Evolutionary conservation across 1,140 invertebrate genomes (phyloP).

Genomic region (Argopecten irradians): DNA sequence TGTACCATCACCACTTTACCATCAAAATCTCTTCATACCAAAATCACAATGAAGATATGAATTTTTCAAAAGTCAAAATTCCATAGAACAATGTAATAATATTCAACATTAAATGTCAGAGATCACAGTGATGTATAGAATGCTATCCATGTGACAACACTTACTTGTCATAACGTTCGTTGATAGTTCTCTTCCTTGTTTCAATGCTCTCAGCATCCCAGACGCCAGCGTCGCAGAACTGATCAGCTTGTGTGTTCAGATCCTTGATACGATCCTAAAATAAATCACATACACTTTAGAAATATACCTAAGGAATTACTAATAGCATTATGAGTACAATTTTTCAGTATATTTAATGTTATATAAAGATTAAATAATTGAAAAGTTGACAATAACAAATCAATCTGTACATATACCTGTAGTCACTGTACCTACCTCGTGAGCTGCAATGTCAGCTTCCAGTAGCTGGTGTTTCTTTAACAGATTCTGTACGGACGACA

Average conservation of each 20-base stretch:
- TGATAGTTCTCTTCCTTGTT: conserved; percentile 75
- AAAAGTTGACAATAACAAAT: neutral
- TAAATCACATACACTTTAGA: neutral
- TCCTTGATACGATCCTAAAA: conserved; percentile 93
- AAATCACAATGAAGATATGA: too few relatives aligned
- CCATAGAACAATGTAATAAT: too few relatives aligned
- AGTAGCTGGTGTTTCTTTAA: conserved; percentile 99
- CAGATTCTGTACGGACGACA: conserved; percentile 98
- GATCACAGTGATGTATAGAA: too few relatives aligned
- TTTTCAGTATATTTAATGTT: neutral
- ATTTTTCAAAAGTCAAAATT: too few relatives aligned
- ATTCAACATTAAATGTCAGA: too few relatives aligned
- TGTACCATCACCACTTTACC: neutral
- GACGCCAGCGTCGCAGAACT: conserved; percentile 76
- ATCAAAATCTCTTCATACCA: neutral
- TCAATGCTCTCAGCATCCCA: conserved; percentile 76
- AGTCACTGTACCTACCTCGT: conserved; percentile 63
- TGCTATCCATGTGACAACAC: neutral
- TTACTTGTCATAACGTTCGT: conserved; percentile 77
- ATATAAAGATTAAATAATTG: neutral
- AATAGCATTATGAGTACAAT: neutral
- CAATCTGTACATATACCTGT: neutral
- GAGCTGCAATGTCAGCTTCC: conserved; percentile 93
- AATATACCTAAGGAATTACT: too few relatives aligned
- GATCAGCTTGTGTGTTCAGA: conserved; percentile 77